Percentiles rank a stretch among this genome's conserved stretches.
phyloP scores from a whole-genome alignment of 2,888 invertebrate genomes.

The Ochlodes sylvanus region DNA sequence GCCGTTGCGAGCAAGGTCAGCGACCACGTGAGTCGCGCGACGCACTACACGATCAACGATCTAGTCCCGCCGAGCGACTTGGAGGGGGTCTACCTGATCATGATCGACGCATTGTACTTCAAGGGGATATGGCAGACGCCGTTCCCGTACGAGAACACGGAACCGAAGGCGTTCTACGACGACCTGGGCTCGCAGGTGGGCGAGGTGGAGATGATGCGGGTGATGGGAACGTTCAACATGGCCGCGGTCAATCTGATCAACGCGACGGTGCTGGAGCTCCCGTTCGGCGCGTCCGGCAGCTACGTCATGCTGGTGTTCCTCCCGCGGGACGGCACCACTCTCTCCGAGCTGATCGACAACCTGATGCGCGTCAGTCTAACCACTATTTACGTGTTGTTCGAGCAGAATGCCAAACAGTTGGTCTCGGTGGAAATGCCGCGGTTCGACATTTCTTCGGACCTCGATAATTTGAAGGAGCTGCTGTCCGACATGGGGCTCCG shows the following conservation, averaged over 20 bases:
- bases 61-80: constrained; percentile 63
- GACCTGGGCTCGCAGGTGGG: constrained; percentile 57
- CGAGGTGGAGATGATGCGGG: constrained; percentile 67
- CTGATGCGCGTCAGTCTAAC: constrained; percentile 74
- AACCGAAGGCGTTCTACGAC: constrained; percentile 61
- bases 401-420: constrained; percentile 60
- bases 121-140: constrained; percentile 66
- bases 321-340: constrained; percentile 74
- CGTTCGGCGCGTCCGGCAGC: constrained; percentile 62
- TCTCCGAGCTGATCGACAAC: constrained; percentile 63
- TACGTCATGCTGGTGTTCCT: constrained; percentile 87
- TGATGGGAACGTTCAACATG: constrained; percentile 52
- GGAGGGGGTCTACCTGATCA: constrained; percentile 53
- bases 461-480: constrained; percentile 74
- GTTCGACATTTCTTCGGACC: constrained; percentile 83
- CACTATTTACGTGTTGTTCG: constrained; percentile 73
- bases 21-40: constrained; percentile 58
- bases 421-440: constrained; percentile 85
- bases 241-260: constrained; percentile 51
- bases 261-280: constrained; percentile 66
- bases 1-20: constrained; percentile 61
- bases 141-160: constrained; percentile 60
- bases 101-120: constrained; percentile 71
- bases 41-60: constrained; percentile 66
- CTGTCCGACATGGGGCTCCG: constrained; percentile 70